Evolutionary conservation across 2,888 invertebrate species (phyloP).

Genomic region (Phaonia tiefii): DNA sequence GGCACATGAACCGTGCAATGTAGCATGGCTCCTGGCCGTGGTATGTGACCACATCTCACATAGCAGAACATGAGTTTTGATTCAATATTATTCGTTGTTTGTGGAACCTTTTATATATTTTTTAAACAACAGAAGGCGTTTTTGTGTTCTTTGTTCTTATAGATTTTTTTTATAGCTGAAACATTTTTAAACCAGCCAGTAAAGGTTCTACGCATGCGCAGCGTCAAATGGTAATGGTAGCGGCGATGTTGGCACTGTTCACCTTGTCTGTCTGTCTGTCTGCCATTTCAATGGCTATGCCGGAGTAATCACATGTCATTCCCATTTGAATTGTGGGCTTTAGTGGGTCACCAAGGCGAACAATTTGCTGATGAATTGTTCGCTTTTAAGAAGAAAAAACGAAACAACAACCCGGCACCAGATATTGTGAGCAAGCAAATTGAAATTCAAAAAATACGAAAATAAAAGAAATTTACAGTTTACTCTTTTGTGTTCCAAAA

Average conservation of each 20-base stretch:
- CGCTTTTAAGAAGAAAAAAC: conserved; percentile 32
- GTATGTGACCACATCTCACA: too few species aligned
- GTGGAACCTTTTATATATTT: conserved; percentile 20
- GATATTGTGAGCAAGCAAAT: not conserved
- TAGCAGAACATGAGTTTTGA: too few species aligned
- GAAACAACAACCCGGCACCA: not conserved
- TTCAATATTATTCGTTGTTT: too few species aligned
- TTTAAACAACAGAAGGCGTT: conserved; percentile 50
- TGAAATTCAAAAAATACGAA: not conserved
- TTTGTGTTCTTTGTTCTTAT: conserved; percentile 28
- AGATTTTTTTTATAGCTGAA: not conserved
- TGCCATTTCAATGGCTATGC: conserved; percentile 17
- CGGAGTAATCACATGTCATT: conserved; percentile 54
- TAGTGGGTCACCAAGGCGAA: conserved; percentile 64
- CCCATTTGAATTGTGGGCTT: conserved; percentile 63
- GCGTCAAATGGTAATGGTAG: conserved; percentile 4
- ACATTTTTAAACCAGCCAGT: not conserved
- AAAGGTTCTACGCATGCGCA: conserved; percentile 38
- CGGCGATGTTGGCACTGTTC: not conserved
- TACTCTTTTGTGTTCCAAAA: conserved; percentile 24
- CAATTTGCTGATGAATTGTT: conserved; percentile 60
- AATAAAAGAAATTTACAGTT: conserved; percentile 39
- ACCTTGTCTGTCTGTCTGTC: not conserved
- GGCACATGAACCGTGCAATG: too few species aligned
- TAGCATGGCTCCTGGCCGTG: too few species aligned